A percentile compares a stretch with the other conserved stretches of the same genome.
Conservation (phyloP, 2,113 vertebrate genomes). For the Furnarius figulus region DNA sequence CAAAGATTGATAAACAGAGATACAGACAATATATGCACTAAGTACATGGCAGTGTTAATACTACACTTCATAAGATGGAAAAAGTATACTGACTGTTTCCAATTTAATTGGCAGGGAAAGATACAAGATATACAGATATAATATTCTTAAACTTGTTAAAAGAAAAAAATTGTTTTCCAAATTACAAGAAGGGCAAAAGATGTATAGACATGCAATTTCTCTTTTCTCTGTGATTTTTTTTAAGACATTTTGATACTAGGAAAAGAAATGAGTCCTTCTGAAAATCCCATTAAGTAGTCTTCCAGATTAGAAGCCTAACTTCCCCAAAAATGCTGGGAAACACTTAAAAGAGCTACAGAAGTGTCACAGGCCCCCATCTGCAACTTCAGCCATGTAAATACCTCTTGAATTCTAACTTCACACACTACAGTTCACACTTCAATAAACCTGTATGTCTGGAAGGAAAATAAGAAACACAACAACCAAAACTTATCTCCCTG, state of each 20-base stretch:
- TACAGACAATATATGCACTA: neutral
- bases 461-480: neutral
- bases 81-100: neutral
- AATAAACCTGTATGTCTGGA: neutral
- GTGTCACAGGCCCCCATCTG: neutral
- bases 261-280: neutral
- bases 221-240: neutral
- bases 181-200: neutral
- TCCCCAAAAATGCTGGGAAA: neutral
- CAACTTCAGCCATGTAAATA: neutral
- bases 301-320: neutral
- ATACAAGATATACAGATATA: neutral
- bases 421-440: neutral
- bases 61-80: neutral
- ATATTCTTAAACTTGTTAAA: neutral
- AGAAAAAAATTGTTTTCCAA: neutral
- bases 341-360: neutral
- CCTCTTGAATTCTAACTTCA: neutral
- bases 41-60: neutral
- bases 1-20: neutral
- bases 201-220: neutral
- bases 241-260: neutral
- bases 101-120: neutral
- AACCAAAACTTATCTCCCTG: neutral
- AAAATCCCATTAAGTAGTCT: neutral